Conservation (phyloP, 2,888 invertebrate genomes). For the Tipula lateralis region DNA sequence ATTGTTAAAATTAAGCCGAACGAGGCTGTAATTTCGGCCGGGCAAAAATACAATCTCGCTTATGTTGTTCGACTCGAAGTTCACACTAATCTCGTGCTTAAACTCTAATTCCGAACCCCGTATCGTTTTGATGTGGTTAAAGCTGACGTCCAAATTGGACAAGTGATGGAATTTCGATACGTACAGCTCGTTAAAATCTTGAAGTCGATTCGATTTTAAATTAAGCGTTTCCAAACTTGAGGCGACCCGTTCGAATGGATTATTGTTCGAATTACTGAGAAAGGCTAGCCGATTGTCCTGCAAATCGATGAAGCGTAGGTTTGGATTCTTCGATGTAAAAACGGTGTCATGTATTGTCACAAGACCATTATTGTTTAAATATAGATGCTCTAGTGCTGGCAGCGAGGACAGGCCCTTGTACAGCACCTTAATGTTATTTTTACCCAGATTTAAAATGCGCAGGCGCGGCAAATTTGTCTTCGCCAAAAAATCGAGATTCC, state of each 20-base stretch:
- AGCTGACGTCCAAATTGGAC: neutral
- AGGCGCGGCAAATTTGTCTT: neutral
- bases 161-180: neutral
- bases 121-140: neutral
- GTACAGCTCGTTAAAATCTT: neutral
- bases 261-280: neutral
- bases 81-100: neutral
- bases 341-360: neutral
- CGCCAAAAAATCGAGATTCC: neutral
- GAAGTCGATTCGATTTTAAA: neutral
- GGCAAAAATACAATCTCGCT: too few relatives aligned
- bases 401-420: neutral
- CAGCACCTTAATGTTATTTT: neutral
- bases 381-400: neutral
- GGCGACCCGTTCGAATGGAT: neutral
- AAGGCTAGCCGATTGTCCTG: neutral
- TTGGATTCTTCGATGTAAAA: neutral
- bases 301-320: neutral
- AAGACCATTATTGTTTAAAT: neutral
- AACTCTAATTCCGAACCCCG: neutral
- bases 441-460: neutral
- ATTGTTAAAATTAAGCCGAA: neutral
- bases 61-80: neutral
- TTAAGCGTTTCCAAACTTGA: neutral
- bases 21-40: neutral